Evolutionary conservation across 1,140 invertebrate species (phyloP), one percentile per base, ranked within the genome.

Genomic region (Brachionus sp.): DNA sequence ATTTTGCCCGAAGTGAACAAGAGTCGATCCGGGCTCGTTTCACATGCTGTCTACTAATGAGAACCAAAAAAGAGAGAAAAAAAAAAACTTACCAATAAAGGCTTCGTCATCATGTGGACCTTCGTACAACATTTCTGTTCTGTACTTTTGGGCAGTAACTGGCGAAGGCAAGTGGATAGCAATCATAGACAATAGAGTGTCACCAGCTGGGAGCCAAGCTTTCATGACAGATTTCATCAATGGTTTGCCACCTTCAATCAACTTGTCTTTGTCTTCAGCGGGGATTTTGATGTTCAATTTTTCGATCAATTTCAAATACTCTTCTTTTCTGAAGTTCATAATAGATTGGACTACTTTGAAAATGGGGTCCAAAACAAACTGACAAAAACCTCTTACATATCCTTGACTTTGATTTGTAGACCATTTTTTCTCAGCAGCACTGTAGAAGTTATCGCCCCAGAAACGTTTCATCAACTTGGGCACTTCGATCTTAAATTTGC

Each of bases 161-260:
- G 98, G 98, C 33, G 97, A 99, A 84, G 98, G 98, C 87, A 99
- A 91, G 89, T 99, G 97, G 88, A 99, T 98, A 89, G 96, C 95
- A 90, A 99, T 99, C 98, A 99, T 99, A 92, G 98, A 96, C 92
- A 99, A 94, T 86, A 99, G 90, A 88, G 97, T 95, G 90, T 99
- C 97, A 87, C 98, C 98, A 90, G 97, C 98, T 84, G 97, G 97
- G 87, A 99, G 91, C 98, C 98, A 99, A 77, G 95, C 95, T 87
- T 96, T 93, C 96, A 99, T 98, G 39, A 99, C 94, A 7, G 33
- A 85, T 86, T 91, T 90, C 64, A 90, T 85, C 29, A 90, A 85
- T 3, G 84, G 85, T 83, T 91, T 91, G 16, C 83, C 83, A 62
- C 83, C 83, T 33, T 87, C 88, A 82, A 97, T 95, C 88, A 98